Conservation (phyloP, 2,888 invertebrate genomes). For the Aphelenchoides bicaudatus region DNA sequence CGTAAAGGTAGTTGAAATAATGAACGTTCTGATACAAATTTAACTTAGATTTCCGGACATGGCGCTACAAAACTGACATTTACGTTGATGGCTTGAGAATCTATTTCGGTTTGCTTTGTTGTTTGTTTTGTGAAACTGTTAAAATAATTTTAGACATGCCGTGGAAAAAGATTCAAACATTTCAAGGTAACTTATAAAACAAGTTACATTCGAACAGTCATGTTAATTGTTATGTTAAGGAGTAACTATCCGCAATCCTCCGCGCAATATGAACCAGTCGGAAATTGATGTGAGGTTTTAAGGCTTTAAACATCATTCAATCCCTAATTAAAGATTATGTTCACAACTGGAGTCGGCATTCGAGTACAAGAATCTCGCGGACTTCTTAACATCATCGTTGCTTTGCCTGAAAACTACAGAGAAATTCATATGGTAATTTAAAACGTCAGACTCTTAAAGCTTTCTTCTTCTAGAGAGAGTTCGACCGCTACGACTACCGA, state of each 20-base stretch:
- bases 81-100: constrained; percentile 79
- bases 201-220: constrained; percentile 37
- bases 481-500: neutral
- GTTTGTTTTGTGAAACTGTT: too few species aligned
- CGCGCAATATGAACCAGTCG: constrained; percentile 83
- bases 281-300: too few species aligned
- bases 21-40: too few species aligned
- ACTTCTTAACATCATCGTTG: constrained; percentile 68
- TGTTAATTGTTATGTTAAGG: constrained; percentile 63
- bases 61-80: constrained; percentile 85
- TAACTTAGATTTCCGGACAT: constrained; percentile 77
- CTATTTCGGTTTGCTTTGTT: constrained; percentile 81
- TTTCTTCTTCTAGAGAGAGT: constrained; percentile 2
- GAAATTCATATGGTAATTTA: constrained; percentile 78
- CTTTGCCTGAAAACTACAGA: constrained; percentile 61
- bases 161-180: constrained; percentile 82
- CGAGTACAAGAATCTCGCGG: constrained; percentile 85
- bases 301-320: too few species aligned
- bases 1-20: too few species aligned
- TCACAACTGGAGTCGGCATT: constrained; percentile 85
- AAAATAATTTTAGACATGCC: constrained; percentile 68
- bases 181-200: constrained; percentile 74
- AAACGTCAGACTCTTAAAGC: neutral
- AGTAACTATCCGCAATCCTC: constrained; percentile 84
- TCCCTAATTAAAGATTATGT: too few species aligned